Evolutionary conservation across 2,113 vertebrate species (phyloP).

Genomic region (Ageneiosus marmoratus): DNA sequence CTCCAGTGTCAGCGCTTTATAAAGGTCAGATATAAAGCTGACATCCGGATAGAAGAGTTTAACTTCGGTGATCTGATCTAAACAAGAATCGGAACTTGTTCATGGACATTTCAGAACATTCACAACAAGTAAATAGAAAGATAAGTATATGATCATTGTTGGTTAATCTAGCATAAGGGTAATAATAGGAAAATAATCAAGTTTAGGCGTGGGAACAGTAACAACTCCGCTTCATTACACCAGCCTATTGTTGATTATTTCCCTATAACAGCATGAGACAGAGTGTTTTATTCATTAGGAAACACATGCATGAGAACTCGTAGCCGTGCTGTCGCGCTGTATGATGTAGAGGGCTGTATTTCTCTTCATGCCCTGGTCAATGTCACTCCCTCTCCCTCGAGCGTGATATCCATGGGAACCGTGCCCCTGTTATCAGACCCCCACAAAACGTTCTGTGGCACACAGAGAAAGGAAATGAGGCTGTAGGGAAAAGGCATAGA

Average conservation of each 20-base stretch:
- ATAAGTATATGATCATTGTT: not conserved
- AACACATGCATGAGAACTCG: not conserved
- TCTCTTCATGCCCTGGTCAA: conserved; percentile 69
- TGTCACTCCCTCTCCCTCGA: conserved; percentile 66
- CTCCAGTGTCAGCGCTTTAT: not conserved
- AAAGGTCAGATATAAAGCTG: not conserved
- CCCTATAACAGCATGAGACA: not conserved
- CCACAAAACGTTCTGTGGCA: conserved; percentile 39
- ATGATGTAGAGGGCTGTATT: conserved; percentile 62
- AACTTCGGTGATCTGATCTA: not conserved
- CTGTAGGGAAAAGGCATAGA: conserved; percentile 12
- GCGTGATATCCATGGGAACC: conserved; percentile 71
- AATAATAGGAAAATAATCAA: not conserved
- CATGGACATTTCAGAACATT: not conserved
- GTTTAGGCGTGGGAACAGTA: not conserved
- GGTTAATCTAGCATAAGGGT: too few relatives aligned
- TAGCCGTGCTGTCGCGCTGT: conserved; percentile 64
- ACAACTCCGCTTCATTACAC: not conserved
- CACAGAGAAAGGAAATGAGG: conserved; percentile 48
- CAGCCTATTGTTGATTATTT: not conserved
- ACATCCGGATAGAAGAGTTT: too few relatives aligned
- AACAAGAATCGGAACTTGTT: not conserved
- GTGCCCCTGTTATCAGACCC: conserved; percentile 58
- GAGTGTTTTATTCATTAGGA: not conserved
- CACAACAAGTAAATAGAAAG: too few relatives aligned